Percentiles rank a stretch among this genome's conserved stretches.
Evolutionary conservation across 1,140 invertebrate species (phyloP).

Genomic region (Rhagoletis zephyria): DNA sequence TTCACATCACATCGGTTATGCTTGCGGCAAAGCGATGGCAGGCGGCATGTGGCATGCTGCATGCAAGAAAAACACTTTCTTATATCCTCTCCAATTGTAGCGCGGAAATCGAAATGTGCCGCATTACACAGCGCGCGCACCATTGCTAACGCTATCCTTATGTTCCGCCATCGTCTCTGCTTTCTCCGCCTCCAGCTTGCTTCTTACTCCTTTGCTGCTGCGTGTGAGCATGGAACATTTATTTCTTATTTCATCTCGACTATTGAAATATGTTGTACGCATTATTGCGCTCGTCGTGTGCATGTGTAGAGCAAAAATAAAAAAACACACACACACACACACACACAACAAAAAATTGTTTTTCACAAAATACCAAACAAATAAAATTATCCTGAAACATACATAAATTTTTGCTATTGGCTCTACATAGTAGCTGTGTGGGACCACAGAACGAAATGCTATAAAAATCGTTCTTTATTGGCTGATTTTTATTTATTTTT

Average conservation of each 20-base stretch:
- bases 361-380: conserved; percentile 33
- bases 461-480: conserved; percentile 43
- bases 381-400: conserved; percentile 31
- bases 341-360: background rate
- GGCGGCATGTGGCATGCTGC: background rate
- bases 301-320: background rate
- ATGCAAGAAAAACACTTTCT: conserved; percentile 44
- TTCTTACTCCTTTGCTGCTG: background rate
- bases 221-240: background rate
- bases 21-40: conserved; percentile 23
- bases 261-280: conserved; percentile 44
- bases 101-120: conserved; percentile 2
- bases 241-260: background rate
- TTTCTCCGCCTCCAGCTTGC: background rate
- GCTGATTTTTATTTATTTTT: conserved; percentile 1
- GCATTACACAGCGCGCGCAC: background rate
- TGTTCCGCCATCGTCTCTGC: background rate
- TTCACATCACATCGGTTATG: conserved; percentile 39
- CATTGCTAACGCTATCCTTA: background rate
- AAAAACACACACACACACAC: too few relatives aligned
- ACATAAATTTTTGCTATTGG: conserved; percentile 18
- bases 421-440: background rate
- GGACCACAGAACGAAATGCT: background rate
- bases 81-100: conserved; percentile 11
- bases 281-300: background rate